Evolutionary conservation across 2,797 vertebrate genomes (phyloP), one percentile per base, ranked within the genome.

Genomic region (Nannoperca australis): DNA sequence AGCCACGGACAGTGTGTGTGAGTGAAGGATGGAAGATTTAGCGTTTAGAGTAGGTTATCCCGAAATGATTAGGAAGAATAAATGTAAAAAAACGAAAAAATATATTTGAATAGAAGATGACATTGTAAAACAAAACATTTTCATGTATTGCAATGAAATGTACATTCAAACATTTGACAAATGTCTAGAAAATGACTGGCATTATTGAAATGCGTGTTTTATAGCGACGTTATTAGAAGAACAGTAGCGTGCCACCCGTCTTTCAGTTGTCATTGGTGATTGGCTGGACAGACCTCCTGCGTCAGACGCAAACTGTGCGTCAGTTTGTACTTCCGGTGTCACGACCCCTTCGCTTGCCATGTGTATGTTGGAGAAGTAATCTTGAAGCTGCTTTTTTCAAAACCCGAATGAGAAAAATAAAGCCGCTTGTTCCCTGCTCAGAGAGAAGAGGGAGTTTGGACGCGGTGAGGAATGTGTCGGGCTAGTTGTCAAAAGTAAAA

Each of bases 321-420:
- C 13, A 32, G 13, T 0, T 70, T 61, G 20, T 82, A 47, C 78
- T 90, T 92, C 92, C 90, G 87, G 87, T 0, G 68, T 83, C 56
- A 63, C 0, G 68, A 34, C 22, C 10, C 10, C 18, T 6, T 24
- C 2, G 0, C 20, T 1, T 1, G 54, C 71, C 82, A 81, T 85
- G 80, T 76, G 84, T 60, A 5, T 2, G 22, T 3, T n/a, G 1
- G 53, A 7, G 36, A 47, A 42, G 14, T 27, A 1, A 18, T 1
- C 4, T 20, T 2, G 30, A 24, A n/a, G 44, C 38, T 20, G 7
- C 2, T 0, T 22, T 12, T 12, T 20, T 1, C 34, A 5, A 62
- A 22, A 55, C 4, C 3, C 10, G 0, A 2, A 5, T 9, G 11
- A 73, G 18, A 7, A 15, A 45, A 66, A 24, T 0, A 65, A 75